Evolutionary conservation across 2,888 invertebrate species (phyloP), one percentile per base, ranked within the genome.

Genomic region (Tupiocoris notatus): DNA sequence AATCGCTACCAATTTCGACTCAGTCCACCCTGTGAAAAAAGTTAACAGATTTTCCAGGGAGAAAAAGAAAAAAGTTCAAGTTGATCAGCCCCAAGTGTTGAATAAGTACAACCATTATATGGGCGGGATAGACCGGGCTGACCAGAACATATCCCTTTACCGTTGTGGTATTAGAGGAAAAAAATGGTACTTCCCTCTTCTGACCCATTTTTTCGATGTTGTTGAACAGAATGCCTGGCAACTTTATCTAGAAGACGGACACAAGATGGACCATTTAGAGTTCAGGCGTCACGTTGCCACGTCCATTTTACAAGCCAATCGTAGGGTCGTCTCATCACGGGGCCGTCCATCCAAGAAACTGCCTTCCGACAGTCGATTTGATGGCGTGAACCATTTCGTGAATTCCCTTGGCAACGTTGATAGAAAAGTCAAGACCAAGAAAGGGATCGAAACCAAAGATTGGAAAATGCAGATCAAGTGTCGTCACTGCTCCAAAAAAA

Each of bases 151-250:
- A 17, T 20, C 23, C 57, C 70, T 70, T 22, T 65, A 70, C 70
- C 9, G 76, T 20, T 12, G 39, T 6, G 18, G 58, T 75, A 12
- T 66, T 9, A 59, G 39, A 18, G 73, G 73, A 3, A n/a, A n/a
- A n/a, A n/a, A n/a, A n/a, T n/a, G n/a, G n/a, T 82, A 82, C 65
- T 81, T 82, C 77, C 79, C 81, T 6, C 75, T 82, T n/a, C 70
- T 82, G n/a, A 17, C 75, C 12, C 81, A 82, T 59, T 79, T 78
- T 39, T 63, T 82, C 23, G 81, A 81, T 78, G 78, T 80, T 78
- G 79, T 81, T 6, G 77, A 80, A 39, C 81, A 81, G 63, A 83
- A 82, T 79, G 80, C 80, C 17, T 82, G 81, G 81, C 80, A 81
- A n/a, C 56, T 81, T 22, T 79, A 81, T 56, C 25, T 78, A 73